Percentiles rank a stretch among this genome's conserved stretches.
phyloP scores from a whole-genome alignment of 2,888 invertebrate genomes.

The Blomia tropicalis region DNA sequence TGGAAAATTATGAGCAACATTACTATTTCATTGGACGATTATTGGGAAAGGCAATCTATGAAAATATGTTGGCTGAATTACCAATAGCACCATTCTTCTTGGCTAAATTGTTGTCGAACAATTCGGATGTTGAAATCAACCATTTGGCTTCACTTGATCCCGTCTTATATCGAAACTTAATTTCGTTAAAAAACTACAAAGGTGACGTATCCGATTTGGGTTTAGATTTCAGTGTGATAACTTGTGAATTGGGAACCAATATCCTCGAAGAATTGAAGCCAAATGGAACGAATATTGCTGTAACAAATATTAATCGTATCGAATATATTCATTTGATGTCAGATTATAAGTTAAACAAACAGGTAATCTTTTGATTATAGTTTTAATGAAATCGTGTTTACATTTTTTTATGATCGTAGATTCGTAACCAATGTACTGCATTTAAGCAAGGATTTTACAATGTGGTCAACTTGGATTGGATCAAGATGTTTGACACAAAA shows the following conservation, averaged over 20 bases:
- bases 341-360: conserved; percentile 80
- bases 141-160: conserved; percentile 85
- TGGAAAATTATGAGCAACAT: conserved; percentile 69
- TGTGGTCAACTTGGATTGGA: conserved; percentile 77
- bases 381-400: background rate
- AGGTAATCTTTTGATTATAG: conserved; percentile 38
- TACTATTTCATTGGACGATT: conserved; percentile 87
- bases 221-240: conserved; percentile 78
- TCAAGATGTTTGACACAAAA: conserved; percentile 80
- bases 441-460: conserved; percentile 77
- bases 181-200: conserved; percentile 66
- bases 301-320: conserved; percentile 76
- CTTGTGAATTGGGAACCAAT: conserved; percentile 74
- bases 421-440: conserved; percentile 62
- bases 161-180: conserved; percentile 66
- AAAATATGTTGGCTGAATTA: conserved; percentile 79
- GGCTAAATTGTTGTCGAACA: conserved; percentile 63
- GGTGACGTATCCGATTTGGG: conserved; percentile 67
- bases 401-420: conserved; percentile 32
- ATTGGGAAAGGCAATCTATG: conserved; percentile 87
- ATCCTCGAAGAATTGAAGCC: conserved; percentile 77
- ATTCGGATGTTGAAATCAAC: conserved; percentile 62
- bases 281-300: conserved; percentile 71
- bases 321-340: conserved; percentile 93
- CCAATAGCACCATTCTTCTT: conserved; percentile 92